phyloP scores from a whole-genome alignment of 2,888 invertebrate species.

The Ochropleura leucogaster region DNA sequence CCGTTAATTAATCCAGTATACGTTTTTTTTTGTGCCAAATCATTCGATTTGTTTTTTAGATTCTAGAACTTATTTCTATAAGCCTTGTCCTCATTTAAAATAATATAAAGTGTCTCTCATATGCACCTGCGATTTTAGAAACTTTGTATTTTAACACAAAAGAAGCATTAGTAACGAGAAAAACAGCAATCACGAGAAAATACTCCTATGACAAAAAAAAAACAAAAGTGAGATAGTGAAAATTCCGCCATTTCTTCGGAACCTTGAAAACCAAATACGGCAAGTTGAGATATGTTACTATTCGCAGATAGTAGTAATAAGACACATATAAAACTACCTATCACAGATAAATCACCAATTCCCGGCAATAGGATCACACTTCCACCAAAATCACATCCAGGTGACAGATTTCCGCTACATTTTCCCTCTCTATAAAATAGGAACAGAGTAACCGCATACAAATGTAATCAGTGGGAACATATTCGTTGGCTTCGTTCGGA shows the following conservation, averaged over 20 bases:
- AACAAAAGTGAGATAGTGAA: neutral
- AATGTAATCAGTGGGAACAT: slow-evolving; percentile 64
- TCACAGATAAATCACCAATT: slow-evolving; percentile 24
- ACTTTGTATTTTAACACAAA: too few relatives aligned
- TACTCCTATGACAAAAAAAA: neutral
- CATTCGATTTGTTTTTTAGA: too few relatives aligned
- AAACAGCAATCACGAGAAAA: neutral
- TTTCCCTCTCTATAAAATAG: slow-evolving; percentile 51
- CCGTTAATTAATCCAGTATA: neutral
- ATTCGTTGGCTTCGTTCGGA: slow-evolving; percentile 69
- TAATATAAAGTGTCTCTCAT: too few relatives aligned
- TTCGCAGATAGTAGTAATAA: neutral
- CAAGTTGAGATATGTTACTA: neutral
- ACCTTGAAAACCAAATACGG: neutral
- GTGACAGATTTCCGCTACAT: slow-evolving; percentile 30
- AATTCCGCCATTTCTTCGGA: neutral
- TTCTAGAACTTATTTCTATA: neutral
- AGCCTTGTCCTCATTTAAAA: neutral
- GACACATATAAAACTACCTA: neutral
- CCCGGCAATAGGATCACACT: slow-evolving; percentile 24
- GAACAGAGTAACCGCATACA: slow-evolving; percentile 55
- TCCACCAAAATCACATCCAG: slow-evolving; percentile 29
- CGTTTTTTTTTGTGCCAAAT: neutral
- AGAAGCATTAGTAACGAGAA: neutral
- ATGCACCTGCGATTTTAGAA: too few relatives aligned